Evolutionary conservation across 2,113 vertebrate genomes (phyloP), one percentile per base, ranked within the genome.

Genomic region (Pangasianodon hypophthalmus): DNA sequence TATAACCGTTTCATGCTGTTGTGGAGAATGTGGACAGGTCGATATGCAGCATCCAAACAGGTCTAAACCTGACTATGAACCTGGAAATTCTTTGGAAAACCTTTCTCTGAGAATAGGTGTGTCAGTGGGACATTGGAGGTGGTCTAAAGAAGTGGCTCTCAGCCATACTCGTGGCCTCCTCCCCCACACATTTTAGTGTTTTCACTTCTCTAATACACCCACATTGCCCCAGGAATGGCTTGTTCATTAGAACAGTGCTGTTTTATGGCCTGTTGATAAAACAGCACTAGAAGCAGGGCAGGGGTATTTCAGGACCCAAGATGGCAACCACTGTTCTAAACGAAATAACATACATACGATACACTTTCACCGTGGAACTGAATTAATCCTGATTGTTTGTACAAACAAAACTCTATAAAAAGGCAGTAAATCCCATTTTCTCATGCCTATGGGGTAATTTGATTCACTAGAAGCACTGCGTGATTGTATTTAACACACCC

Each of bases 41-140:
- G 19, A 32, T 26, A 18, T 86, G 7, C 85, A 10, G 44, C 29
- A 71, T 50, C n/a, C 9, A 19, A 79, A 79, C 86, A 80, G 21
- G 73, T 87, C 86, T 62, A 64, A 32, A 87, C 86, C 56, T 48
- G 86, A 64, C 44, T 3, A 60, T 6, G 54, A 64, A 87, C 80
- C 56, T 80, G 18, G 41, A 87, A 87, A 80, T 87, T 80, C 44
- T 79, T 48, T 21, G 54, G 73, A 62, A 87, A 79, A 41, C 46
- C 4, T 80, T n/a, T 80, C 26, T 80, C 29, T n/a, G 48, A 50
- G 46, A 50, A 54, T 81, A 54, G 79, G 50, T 19, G 50, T 81
- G 79, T 54, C n/a, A 0, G 14, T 32, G 48, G 79, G 50, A 32
- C 9, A 81, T 19, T 24, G 16, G 29, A 52, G 18, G 29, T 81